Base-by-base conservation (phyloP, 2,888 invertebrate species). In the Conops quadrifasciatus region DNA sequence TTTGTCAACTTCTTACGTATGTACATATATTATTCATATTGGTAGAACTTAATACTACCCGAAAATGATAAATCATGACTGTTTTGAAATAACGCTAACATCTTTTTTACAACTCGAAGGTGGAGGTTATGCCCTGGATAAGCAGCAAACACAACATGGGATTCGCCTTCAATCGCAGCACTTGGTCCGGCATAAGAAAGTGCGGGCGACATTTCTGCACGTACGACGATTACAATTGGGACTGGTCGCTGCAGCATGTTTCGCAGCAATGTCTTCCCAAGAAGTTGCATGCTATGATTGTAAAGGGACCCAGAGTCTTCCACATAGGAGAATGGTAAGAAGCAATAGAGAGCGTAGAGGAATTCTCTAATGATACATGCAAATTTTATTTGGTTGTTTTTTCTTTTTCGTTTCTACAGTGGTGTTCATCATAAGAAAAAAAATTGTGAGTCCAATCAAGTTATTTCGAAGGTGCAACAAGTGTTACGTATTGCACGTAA, bases 211-310 rank as follows among this genome's bases (percentile, higher is more conserved):
- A 93, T 81, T 99, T 98, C 86, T 99, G 98, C 86, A 91, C 92
- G 1, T 98, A 96, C 86, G 99, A 99, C 82, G 99, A 99, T 83
- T 99, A 99, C 86, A 99, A 99, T 84, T 99, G 98, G 98, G 98
- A 99, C 82, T 99, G 98, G 94, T 97, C 97, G 0, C 87, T 99
- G 75, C 92, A 97, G 76, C 94, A 96, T 83, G 89, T 97, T 67
- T 95, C 96, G 0, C 94, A 95, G 85, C 93, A 93, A 78, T 92
- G 94, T 80, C 88, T 94, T 72, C 89, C 89, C 0, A 88, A 88
- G 71, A 94, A 93, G 78, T 89, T 98, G 74, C 92, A 93, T 77
- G 94, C 96, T 1, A 92, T 98, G 88, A 91, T 96, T 77, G 92
- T 96, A 81, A 92, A 95, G 80, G 96, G 96, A 0, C 97, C 98